Evolutionary conservation across 2,888 invertebrate genomes (phyloP).

Genomic region (Rhingia rostrata): DNA sequence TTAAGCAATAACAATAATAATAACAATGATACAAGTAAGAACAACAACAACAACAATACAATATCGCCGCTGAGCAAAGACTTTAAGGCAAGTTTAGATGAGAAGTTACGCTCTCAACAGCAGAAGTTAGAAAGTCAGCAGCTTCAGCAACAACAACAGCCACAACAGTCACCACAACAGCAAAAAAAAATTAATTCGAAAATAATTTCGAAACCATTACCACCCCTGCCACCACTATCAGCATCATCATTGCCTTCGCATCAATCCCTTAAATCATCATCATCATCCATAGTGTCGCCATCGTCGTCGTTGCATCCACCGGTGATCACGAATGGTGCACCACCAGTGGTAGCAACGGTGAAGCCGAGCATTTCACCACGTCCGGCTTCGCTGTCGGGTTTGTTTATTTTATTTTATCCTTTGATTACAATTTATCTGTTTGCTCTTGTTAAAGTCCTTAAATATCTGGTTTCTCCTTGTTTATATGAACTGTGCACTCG

Average conservation of each 20-base stretch:
- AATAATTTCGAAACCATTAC: constrained; percentile 69
- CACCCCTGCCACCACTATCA: constrained; percentile 64
- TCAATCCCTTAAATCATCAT: constrained; percentile 69
- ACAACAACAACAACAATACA: constrained; percentile 59
- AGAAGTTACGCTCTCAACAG: constrained; percentile 71
- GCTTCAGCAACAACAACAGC: constrained; percentile 57
- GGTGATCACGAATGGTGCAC: constrained; percentile 38
- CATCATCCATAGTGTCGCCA: constrained; percentile 67
- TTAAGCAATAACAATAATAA: constrained; percentile 72
- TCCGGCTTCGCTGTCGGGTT: constrained; percentile 83
- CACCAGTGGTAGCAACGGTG: constrained; percentile 75
- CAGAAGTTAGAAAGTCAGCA: constrained; percentile 63
- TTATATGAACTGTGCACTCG: not conserved
- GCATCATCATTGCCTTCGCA: constrained; percentile 68
- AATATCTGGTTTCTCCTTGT: constrained; percentile 65
- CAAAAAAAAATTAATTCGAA: constrained; percentile 67
- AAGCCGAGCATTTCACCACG: constrained; percentile 83
- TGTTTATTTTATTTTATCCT: constrained; percentile 78
- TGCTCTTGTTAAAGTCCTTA: constrained; percentile 74
- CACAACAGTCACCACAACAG: constrained; percentile 61
- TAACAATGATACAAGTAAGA: constrained; percentile 60
- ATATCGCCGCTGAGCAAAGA: constrained; percentile 75
- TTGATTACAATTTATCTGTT: constrained; percentile 71
- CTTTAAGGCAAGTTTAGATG: constrained; percentile 74
- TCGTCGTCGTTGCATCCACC: constrained; percentile 74